Conservation (phyloP, 2,797 vertebrate genomes). For the Pitangus sulphuratus region DNA sequence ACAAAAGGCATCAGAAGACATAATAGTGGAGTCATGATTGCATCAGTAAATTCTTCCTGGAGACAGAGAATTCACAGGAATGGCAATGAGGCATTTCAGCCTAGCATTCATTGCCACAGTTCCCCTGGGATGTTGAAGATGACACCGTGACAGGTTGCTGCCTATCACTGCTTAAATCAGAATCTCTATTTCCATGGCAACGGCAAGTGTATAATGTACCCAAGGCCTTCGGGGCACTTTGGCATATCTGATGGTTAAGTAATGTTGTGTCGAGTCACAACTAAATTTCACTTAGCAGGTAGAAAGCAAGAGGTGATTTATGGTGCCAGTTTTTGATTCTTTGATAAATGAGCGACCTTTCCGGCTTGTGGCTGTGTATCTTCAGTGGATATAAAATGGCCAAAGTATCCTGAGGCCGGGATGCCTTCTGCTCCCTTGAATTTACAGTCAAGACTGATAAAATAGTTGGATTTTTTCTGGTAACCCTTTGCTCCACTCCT, state of each 20-base stretch:
- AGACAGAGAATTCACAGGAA: background rate
- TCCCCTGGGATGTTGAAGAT: background rate
- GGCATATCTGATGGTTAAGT: background rate
- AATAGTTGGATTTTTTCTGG: background rate
- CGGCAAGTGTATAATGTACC: background rate
- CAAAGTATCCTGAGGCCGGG: background rate
- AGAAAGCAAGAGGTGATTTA: slow-evolving; percentile 4
- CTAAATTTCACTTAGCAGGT: slow-evolving; percentile 16
- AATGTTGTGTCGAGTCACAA: background rate
- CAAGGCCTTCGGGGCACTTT: background rate
- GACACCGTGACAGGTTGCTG: slow-evolving; percentile 1
- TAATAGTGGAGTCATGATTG: background rate
- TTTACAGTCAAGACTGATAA: background rate
- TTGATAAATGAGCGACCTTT: background rate
- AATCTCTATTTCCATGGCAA: slow-evolving; percentile 53
- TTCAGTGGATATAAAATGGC: too few species aligned
- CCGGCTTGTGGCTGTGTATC: background rate
- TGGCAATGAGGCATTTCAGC: background rate
- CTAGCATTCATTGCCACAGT: background rate
- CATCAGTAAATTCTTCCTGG: background rate
- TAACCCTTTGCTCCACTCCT: background rate
- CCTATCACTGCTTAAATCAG: background rate
- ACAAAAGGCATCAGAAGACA: background rate
- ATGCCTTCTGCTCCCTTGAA: background rate
- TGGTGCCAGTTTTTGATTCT: background rate